Percentiles rank a stretch among this genome's conserved stretches.
phyloP scores from a whole-genome alignment of 30 jellyfish, hydroid and myxozoan genomes.

The Aurelia aurita region DNA sequence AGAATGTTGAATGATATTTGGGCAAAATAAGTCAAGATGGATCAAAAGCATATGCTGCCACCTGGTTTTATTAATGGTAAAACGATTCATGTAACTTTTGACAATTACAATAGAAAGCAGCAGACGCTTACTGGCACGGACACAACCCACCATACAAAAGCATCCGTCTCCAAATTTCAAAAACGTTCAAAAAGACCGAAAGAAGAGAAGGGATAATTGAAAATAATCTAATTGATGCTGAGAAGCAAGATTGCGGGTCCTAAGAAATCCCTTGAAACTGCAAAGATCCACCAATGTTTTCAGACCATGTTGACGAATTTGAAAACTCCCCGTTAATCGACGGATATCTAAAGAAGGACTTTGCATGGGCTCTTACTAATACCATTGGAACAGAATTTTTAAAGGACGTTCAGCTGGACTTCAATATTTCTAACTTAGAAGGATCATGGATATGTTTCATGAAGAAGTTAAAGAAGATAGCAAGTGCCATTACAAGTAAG shows the following conservation, averaged over 20 bases:
- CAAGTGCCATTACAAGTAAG: slow-evolving; percentile 27
- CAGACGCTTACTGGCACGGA: slow-evolving; percentile 29
- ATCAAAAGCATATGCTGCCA: too few species aligned
- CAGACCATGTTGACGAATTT: slow-evolving; percentile 17
- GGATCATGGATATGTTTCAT: slow-evolving; percentile 62
- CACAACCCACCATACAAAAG: slow-evolving; percentile 47
- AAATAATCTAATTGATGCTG: neutral
- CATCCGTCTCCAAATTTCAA: neutral
- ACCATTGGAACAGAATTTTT: slow-evolving; percentile 31
- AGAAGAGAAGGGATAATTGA: neutral
- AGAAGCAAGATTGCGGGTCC: slow-evolving; percentile 19
- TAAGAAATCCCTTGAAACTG: slow-evolving; percentile 4
- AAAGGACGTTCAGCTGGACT: neutral
- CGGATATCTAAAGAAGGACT: slow-evolving; percentile 9
- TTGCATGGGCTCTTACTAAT: slow-evolving; percentile 15
- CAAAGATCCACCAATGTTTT: slow-evolving; percentile 2
- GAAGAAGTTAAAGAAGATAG: slow-evolving; percentile 1
- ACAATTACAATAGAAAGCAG: slow-evolving; percentile 27
- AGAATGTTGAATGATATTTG: slow-evolving; percentile 17
- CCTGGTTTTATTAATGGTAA: neutral
- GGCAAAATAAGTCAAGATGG: slow-evolving; percentile 30
- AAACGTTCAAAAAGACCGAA: neutral
- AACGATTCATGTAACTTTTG: slow-evolving; percentile 18
- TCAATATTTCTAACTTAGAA: neutral
- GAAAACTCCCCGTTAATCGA: slow-evolving; percentile 9